These are phyloP conservation scores for Chrysolina americana DNA, from an alignment of 2,888 invertebrate genomes.

Conservation along the genomic window DNA sequence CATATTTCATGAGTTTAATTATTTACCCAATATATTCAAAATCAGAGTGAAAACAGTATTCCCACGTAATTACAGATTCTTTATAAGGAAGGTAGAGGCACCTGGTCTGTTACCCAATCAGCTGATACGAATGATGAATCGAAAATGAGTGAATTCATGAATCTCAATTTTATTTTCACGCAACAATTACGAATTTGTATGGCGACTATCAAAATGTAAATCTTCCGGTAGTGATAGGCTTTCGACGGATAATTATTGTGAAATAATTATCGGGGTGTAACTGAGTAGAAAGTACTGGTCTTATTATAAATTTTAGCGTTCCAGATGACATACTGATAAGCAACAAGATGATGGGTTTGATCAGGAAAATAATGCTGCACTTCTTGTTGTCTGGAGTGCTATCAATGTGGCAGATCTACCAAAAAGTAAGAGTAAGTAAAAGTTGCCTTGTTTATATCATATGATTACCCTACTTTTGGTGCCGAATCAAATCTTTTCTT, in stretches of 20 bases:
- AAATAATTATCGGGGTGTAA: conserved; percentile 30
- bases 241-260: conserved; percentile 31
- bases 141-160: conserved; percentile 32
- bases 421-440: conserved; percentile 22
- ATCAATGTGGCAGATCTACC: conserved; percentile 8
- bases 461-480: conserved; percentile 4
- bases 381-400: neutral
- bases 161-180: conserved; percentile 28
- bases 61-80: conserved; percentile 29
- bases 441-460: neutral
- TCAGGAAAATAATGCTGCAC: conserved; percentile 5
- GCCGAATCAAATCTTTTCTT: neutral
- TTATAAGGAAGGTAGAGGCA: conserved; percentile 27
- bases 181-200: conserved; percentile 25
- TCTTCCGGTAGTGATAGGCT: conserved; percentile 15
- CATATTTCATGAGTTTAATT: neutral
- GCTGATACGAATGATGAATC: conserved; percentile 31
- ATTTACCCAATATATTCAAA: conserved; percentile 25
- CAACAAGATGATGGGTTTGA: conserved; percentile 4
- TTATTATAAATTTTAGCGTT: conserved; percentile 23
- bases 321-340: conserved; percentile 14
- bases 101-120: conserved; percentile 36
- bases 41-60: conserved; percentile 31
- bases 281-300: conserved; percentile 21
- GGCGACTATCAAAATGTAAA: conserved; percentile 28